phyloP scores from a whole-genome alignment of 2,113 vertebrate genomes.

The Hypocryptadius cinnamomeus region DNA sequence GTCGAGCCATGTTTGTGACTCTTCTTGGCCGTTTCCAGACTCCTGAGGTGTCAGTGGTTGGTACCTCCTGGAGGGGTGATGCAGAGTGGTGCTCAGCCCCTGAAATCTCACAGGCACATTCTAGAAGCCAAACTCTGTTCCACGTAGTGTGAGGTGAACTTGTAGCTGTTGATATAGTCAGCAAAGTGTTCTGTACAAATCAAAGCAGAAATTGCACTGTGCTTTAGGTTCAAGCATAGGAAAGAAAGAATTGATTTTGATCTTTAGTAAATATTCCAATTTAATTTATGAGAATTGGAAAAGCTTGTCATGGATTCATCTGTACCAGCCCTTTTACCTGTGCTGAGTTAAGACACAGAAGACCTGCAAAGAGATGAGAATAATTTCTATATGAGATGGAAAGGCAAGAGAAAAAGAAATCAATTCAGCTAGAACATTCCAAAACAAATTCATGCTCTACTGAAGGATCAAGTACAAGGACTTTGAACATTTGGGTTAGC shows the following conservation, averaged over 20 bases:
- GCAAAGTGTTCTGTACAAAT: not conserved
- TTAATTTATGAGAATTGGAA: not conserved
- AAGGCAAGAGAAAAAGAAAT: not conserved
- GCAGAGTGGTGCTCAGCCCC: not conserved
- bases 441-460: not conserved
- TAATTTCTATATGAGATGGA: not conserved
- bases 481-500: not conserved
- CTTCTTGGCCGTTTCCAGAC: not conserved
- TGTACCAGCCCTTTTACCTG: not conserved
- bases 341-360: not conserved
- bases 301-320: not conserved
- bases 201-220: not conserved
- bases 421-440: not conserved
- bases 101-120: not conserved
- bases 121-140: not conserved
- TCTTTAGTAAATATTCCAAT: not conserved
- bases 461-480: not conserved
- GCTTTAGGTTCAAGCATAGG: not conserved
- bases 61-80: not conserved
- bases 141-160: not conserved
- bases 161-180: not conserved
- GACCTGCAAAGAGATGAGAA: not conserved
- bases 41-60: not conserved
- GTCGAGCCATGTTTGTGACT: not conserved
- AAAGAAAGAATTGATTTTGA: not conserved